Evolutionary conservation across 2,113 vertebrate species (phyloP), one percentile per base, ranked within the genome.

Genomic region (Pygoscelis antarcticus): DNA sequence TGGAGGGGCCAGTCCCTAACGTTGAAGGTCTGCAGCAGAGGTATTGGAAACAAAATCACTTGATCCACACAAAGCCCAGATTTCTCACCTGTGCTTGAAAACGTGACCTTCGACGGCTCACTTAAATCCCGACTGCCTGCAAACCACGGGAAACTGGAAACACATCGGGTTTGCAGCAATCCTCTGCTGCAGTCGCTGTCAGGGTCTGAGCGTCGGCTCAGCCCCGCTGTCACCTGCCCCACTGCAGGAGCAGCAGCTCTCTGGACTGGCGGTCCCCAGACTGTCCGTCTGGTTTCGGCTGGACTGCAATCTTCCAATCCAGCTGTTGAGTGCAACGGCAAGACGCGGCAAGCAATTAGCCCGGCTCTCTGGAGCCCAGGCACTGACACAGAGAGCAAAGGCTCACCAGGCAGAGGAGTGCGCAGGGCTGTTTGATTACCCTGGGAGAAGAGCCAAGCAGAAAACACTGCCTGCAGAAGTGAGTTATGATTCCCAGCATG

Each of bases 41-140:
- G 11, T 26, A 19, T 1, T 29, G 60, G 77, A 29, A 87, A 54
- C 30, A 60, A 46, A 27, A 6, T 25, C 16, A 40, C 11, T 12
- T 7, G 20, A 60, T 27, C 51, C 57, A 27, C 4, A 4, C 44
- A 32, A 44, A 49, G 15, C 78, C 34, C 26, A 10, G 30, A 11
- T 64, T 64, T n/a, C 54, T 46, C 16, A 74, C 42, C 49, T 29
- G 10, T 5, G 42, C 26, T 34, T 51, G 40, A 36, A 89, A 84
- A 62, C 47, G 9, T 1, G 3, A 25, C 47, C 23, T 16, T 7
- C 13, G 27, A 4, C 1, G 1, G 36, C 60, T 61, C n/a, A 1
- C 18, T 47, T 14, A 10, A 55, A 49, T 4, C 65, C 42, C 29
- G 6, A 8, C 36, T 64, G 44, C 34, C 62, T 65, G 23, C 30